A percentile compares a stretch with the other conserved stretches of the same genome.
Evolutionary conservation across 2,113 vertebrate species (phyloP).

Genomic region (Aix galericulata): DNA sequence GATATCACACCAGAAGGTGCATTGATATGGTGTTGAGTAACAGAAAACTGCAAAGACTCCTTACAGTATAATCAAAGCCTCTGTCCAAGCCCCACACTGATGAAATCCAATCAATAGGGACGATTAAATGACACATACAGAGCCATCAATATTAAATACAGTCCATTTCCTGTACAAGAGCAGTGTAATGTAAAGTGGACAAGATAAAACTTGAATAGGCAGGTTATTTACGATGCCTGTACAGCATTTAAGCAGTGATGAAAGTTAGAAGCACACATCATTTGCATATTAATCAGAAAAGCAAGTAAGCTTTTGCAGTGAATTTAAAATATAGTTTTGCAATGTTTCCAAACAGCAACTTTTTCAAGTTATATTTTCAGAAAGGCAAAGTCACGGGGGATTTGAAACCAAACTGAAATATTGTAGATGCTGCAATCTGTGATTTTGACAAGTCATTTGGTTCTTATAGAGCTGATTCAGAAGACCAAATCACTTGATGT

Average conservation of each 20-base stretch:
- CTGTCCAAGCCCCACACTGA: constrained; percentile 83
- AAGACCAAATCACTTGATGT: neutral
- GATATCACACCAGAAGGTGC: constrained; percentile 90
- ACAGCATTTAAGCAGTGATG: constrained; percentile 59
- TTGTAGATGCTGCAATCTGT: rapidly evolving
- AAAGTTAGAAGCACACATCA: neutral
- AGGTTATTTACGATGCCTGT: constrained; percentile 62
- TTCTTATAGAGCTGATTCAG: neutral
- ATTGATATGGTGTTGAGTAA: constrained; percentile 81
- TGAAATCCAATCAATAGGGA: constrained; percentile 90
- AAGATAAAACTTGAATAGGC: constrained; percentile 74
- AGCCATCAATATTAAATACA: constrained; percentile 92
- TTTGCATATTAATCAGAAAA: constrained; percentile 39
- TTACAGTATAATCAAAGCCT: constrained; percentile 88
- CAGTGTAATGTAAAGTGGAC: constrained; percentile 58
- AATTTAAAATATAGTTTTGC: neutral
- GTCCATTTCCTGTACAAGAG: constrained; percentile 83
- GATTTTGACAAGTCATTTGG: neutral
- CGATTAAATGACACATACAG: constrained; percentile 94
- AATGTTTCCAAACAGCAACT: neutral
- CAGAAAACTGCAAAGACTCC: constrained; percentile 84
- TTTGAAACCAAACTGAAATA: neutral
- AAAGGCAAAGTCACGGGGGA: neutral
- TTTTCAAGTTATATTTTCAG: neutral
- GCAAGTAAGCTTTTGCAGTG: neutral